Percentiles rank a stretch among this genome's conserved stretches.
Conservation (phyloP, 2,797 vertebrate genomes). For the Leuciscus waleckii region DNA sequence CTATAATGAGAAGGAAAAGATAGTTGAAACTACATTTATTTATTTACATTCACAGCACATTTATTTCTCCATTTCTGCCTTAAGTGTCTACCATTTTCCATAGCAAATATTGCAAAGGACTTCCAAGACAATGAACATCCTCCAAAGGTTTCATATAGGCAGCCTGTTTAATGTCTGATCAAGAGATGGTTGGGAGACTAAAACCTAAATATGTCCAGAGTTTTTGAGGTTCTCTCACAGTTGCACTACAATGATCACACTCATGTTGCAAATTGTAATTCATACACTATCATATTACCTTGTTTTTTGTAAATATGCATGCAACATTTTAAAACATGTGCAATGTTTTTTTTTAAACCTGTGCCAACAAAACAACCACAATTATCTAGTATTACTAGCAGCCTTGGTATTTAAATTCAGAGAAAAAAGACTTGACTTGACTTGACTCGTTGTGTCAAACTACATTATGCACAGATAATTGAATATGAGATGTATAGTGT, state of each 20-base stretch:
- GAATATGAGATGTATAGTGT: not conserved
- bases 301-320: not conserved
- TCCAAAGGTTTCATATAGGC: not conserved
- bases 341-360: no score
- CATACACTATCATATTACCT: not conserved
- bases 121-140: not conserved
- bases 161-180: not conserved
- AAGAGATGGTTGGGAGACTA: not conserved
- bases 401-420: not conserved
- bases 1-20: not conserved
- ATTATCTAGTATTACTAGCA: not conserved
- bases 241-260: not conserved
- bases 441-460: not conserved
- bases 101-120: not conserved
- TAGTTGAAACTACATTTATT: not conserved
- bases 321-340: not conserved
- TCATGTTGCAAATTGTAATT: not conserved
- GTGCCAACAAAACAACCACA: not conserved
- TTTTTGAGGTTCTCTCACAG: not conserved
- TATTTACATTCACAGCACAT: not conserved
- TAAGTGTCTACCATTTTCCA: not conserved
- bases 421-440: not conserved
- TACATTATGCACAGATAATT: not conserved
- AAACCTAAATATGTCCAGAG: not conserved
- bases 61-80: not conserved